phyloP scores from a whole-genome alignment of 2,888 invertebrate genomes.

The Plebejus argus region DNA sequence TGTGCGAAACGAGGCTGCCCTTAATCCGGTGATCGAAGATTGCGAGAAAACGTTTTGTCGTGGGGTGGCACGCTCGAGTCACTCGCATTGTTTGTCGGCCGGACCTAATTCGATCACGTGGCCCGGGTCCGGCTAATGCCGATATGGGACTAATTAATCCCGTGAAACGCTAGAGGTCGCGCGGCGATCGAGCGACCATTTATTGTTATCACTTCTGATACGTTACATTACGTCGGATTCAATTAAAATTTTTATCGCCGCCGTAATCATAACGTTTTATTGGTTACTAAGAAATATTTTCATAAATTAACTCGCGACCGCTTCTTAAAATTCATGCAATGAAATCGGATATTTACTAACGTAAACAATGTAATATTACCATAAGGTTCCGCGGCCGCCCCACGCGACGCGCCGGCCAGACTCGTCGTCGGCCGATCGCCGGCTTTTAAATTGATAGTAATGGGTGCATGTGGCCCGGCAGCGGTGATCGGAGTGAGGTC shows the following conservation, averaged over 20 bases:
- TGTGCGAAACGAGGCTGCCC: constrained; percentile 77
- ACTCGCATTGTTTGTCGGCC: constrained; percentile 68
- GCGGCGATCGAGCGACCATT: neutral
- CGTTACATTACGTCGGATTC: constrained; percentile 26
- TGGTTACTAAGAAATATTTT: constrained; percentile 27
- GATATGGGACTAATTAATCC: constrained; percentile 72
- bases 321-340: constrained; percentile 26
- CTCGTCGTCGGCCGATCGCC: constrained; percentile 64
- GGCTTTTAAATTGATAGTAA: constrained; percentile 77
- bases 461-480: constrained; percentile 66
- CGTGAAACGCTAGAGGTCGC: constrained; percentile 65
- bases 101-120: constrained; percentile 74
- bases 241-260: constrained; percentile 27
- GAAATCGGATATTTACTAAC: constrained; percentile 37
- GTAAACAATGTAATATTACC: constrained; percentile 48
- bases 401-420: constrained; percentile 67
- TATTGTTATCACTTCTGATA: constrained; percentile 28
- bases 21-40: constrained; percentile 81
- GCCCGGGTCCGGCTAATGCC: constrained; percentile 54
- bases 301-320: constrained; percentile 21
- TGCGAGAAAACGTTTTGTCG: constrained; percentile 81
- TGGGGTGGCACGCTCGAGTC: constrained; percentile 72
- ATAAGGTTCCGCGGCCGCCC: constrained; percentile 60
- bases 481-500: constrained; percentile 71
- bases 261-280: constrained; percentile 26